Percentiles rank a stretch among this genome's conserved stretches.
Conservation (phyloP, 2,797 vertebrate species). For the Dallia pectoralis region DNA sequence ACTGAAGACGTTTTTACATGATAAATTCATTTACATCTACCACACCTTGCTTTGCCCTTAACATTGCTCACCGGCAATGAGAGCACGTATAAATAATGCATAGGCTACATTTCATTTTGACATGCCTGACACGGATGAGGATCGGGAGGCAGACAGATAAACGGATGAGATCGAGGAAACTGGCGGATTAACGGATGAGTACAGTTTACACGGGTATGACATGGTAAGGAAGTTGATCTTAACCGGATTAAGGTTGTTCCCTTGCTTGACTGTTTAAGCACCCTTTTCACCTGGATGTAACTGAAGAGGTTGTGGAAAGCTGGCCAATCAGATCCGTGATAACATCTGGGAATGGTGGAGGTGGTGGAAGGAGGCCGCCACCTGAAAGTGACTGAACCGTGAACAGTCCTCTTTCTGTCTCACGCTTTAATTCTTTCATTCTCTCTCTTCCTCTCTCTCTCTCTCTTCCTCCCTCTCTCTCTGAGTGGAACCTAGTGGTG, state of each 20-base stretch:
- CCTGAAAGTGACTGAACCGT: neutral
- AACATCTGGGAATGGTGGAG: neutral
- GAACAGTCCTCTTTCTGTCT: neutral
- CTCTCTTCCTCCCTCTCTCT: neutral
- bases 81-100: neutral
- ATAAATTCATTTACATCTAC: too few species aligned
- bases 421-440: neutral
- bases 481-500: slow-evolving; percentile 36
- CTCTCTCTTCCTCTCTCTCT: neutral
- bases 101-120: neutral
- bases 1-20: too few species aligned
- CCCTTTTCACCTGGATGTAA: slow-evolving; percentile 18
- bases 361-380: neutral
- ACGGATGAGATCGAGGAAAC: neutral
- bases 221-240: neutral
- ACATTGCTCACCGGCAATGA: neutral
- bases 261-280: slow-evolving; percentile 21
- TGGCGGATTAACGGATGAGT: neutral
- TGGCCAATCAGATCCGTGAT: slow-evolving; percentile 25
- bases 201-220: neutral
- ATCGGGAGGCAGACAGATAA: neutral
- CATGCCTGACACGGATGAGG: neutral
- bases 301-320: slow-evolving; percentile 16
- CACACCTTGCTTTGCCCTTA: too few species aligned
- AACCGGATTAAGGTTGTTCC: neutral